These are phyloP conservation scores for Oncorhynchus clarkii DNA, from an alignment of 2,113 vertebrate species.

Conservation along the genomic window DNA sequence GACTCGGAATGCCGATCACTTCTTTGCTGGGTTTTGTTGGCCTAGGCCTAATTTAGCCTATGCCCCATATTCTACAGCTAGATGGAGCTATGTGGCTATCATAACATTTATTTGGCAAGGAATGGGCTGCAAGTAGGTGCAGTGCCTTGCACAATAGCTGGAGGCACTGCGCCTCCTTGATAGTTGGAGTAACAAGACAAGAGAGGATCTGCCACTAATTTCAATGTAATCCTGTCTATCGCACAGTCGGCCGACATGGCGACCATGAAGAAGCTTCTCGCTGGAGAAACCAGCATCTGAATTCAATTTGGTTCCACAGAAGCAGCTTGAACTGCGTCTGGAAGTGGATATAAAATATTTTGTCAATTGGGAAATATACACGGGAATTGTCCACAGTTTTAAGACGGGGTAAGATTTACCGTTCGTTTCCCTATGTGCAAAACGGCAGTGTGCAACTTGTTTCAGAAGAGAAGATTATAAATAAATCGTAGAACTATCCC, in stretches of 20 bases:
- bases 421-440: constrained; percentile 40
- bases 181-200: constrained; percentile 54
- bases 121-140: constrained; percentile 7
- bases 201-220: constrained; percentile 53
- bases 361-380: constrained; percentile 39
- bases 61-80: neutral
- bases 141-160: constrained; percentile 42
- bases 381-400: constrained; percentile 51
- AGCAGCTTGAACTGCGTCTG: constrained; percentile 11
- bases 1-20: too few species aligned
- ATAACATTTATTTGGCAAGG: neutral
- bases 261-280: constrained; percentile 56
- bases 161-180: constrained; percentile 67
- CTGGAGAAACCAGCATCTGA: constrained; percentile 40
- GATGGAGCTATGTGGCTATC: constrained; percentile 1
- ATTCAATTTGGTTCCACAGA: constrained; percentile 16
- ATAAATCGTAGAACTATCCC: constrained; percentile 66
- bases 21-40: too few species aligned
- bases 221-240: constrained; percentile 63
- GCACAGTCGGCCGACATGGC: constrained; percentile 75
- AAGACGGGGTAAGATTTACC: constrained; percentile 50
- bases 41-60: too few species aligned
- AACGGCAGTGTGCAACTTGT: constrained; percentile 69
- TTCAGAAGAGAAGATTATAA: constrained; percentile 60
- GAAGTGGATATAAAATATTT: constrained; percentile 50